These are phyloP conservation scores for Grammomys dolichurus DNA, from an alignment of 2,113 vertebrate species.

Conservation along the genomic window DNA sequence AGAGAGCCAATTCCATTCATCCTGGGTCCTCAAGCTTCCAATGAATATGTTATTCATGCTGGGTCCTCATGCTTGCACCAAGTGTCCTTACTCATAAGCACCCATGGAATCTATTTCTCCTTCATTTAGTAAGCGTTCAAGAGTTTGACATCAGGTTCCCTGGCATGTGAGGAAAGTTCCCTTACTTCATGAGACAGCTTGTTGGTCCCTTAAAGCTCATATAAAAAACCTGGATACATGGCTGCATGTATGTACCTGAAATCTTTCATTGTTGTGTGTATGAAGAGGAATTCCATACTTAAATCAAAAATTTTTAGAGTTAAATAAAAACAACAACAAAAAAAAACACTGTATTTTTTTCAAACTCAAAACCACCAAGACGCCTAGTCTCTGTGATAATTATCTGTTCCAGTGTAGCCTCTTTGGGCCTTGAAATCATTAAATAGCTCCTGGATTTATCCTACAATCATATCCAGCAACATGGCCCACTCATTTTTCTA, in stretches of 20 bases:
- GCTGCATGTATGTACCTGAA: background rate
- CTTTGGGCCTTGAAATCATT: background rate
- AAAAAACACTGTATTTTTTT: background rate
- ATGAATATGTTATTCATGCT: too few species aligned
- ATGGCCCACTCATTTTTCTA: background rate
- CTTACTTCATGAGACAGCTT: background rate
- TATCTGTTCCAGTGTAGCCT: background rate
- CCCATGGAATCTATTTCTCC: background rate
- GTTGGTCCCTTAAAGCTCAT: background rate
- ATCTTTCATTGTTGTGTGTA: background rate
- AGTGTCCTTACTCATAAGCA: too few species aligned
- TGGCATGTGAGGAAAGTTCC: background rate
- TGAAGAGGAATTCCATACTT: background rate
- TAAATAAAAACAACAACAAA: background rate
- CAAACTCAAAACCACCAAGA: slow-evolving; percentile 2
- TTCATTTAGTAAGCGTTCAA: too few species aligned
- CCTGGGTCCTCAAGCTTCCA: background rate
- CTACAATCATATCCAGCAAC: background rate
- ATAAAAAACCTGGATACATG: background rate
- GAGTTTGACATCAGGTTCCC: too few species aligned
- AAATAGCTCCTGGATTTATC: background rate
- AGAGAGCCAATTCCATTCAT: background rate
- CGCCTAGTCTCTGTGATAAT: background rate
- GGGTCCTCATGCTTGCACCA: background rate
- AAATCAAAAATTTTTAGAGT: background rate